Base-by-base conservation (phyloP, 2,888 invertebrate genomes). In the Tinea pellionella region DNA sequence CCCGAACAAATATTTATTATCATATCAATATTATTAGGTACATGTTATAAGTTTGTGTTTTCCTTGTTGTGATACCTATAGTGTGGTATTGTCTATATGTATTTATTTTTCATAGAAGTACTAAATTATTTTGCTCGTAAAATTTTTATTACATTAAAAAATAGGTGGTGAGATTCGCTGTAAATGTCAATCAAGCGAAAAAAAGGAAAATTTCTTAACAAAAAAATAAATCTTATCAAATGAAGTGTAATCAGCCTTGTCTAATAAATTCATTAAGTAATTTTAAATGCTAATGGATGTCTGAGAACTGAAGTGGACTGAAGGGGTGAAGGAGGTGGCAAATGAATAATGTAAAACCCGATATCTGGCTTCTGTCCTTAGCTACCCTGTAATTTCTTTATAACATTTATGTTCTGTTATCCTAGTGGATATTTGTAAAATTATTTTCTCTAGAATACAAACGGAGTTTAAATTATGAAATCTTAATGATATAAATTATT, bases 211-310 rank as follows among this genome's bases (percentile, higher is more conserved):
- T 6, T 9, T 37, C 37, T 37, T 9, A 37, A 37, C 37, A 37
- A 37, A 37, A n/a, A 37, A 37, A 37, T 37, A 37, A 47, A 47
- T 47, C 47, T 47, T 47, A 47, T 47, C 47, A 47, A 24, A 53
- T 24, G 8, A 53, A 53, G 57, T 32, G 57, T 57, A 57, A 57
- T 57, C 57, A 57, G 57, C 13, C 32, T 57, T 43, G 47, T 29
- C 65, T 73, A 72, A 73, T 77, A 77, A 80, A 80, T 79, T 78
- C 78, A 79, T 80, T 79, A 79, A 68, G 74, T 72, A 72, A 80
- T 82, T 79, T 84, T 79, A 82, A 83, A 83, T 84, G 82, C 75
- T 81, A 83, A 84, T 83, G 72, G 70, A 63, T 74, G 80, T 78
- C 81, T 81, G 77, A 72, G 68, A 70, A 70, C 59, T 59, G 29